Percentiles rank a stretch among this genome's conserved stretches.
Conservation (phyloP, 2,797 vertebrate species). For the Lemur catta region DNA sequence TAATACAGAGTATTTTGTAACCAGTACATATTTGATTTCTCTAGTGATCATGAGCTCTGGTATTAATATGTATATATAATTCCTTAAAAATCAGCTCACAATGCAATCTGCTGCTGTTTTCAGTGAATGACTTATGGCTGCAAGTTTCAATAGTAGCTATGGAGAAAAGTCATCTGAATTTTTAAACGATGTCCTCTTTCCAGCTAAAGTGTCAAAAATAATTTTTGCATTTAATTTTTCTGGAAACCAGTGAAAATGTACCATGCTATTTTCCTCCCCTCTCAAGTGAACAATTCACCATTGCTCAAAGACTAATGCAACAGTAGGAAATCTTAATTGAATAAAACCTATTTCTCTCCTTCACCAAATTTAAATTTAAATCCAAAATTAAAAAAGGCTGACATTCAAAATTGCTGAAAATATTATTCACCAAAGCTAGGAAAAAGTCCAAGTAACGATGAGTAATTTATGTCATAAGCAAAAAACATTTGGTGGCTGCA, state of each 20-base stretch:
- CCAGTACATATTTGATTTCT: conserved; percentile 70
- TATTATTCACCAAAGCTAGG: conserved; percentile 74
- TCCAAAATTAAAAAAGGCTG: conserved; percentile 43
- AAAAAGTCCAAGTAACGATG: conserved; percentile 53
- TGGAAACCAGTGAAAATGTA: conserved; percentile 71
- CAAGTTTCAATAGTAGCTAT: conserved; percentile 77
- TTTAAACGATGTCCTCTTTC: conserved; percentile 77
- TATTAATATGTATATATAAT: conserved; percentile 62
- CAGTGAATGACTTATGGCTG: conserved; percentile 75
- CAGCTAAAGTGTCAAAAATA: conserved; percentile 75
- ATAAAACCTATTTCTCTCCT: conserved; percentile 13
- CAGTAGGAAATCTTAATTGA: conserved; percentile 74
- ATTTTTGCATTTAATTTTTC: conserved; percentile 75
- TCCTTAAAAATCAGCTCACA: conserved; percentile 77
- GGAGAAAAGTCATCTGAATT: conserved; percentile 77
- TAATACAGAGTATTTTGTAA: conserved; percentile 62
- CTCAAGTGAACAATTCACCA: conserved; percentile 58
- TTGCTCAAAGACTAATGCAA: conserved; percentile 68
- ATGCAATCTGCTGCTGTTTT: conserved; percentile 80
- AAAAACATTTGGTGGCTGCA: neutral
- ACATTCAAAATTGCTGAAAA: conserved; percentile 70
- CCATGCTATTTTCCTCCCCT: conserved; percentile 65
- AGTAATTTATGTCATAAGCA: conserved; percentile 37
- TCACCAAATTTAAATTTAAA: conserved; percentile 49
- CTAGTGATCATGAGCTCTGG: conserved; percentile 63